Percentiles rank a stretch among this genome's conserved stretches.
Evolutionary conservation across 1,140 invertebrate genomes (phyloP).

Genomic region (Drosophila santomea): DNA sequence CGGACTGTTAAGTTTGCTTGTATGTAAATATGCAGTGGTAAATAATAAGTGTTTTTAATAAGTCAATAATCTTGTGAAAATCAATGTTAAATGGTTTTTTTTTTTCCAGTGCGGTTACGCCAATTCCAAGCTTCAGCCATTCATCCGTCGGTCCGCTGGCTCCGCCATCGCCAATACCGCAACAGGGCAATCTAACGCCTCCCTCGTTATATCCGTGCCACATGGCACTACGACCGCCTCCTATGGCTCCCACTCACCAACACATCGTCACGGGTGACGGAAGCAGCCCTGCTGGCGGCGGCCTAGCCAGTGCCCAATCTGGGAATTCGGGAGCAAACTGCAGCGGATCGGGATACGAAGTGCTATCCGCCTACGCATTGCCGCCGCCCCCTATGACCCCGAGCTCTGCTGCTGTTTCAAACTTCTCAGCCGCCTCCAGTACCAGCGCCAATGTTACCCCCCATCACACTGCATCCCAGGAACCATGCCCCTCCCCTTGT

Average conservation of each 20-base stretch:
- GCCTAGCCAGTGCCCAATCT: constrained; percentile 17
- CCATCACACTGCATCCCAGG: constrained; percentile 37
- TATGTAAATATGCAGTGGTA: no score
- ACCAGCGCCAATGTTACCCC: constrained; percentile 12
- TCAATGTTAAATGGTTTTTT: neutral
- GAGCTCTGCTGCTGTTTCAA: constrained; percentile 9
- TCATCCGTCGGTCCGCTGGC: constrained; percentile 62
- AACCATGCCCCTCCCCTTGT: constrained; percentile 36
- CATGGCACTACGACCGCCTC: constrained; percentile 65
- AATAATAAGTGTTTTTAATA: no score
- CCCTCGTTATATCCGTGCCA: constrained; percentile 81
- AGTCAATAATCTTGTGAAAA: no score
- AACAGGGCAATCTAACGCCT: constrained; percentile 78
- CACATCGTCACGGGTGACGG: constrained; percentile 41
- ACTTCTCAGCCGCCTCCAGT: constrained; percentile 23
- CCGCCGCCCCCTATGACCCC: constrained; percentile 46
- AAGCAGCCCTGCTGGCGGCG: constrained; percentile 3
- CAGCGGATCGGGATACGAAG: constrained; percentile 56
- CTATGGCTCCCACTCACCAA: constrained; percentile 39
- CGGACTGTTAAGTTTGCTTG: no score
- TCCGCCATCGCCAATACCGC: constrained; percentile 64
- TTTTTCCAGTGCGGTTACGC: constrained; percentile 58
- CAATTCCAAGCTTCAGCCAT: constrained; percentile 74
- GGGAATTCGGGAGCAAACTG: constrained; percentile 22
- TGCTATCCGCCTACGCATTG: constrained; percentile 54